Evolutionary conservation across 2,113 vertebrate species (phyloP), one percentile per base, ranked within the genome.

Genomic region (Barnardius zonarius): DNA sequence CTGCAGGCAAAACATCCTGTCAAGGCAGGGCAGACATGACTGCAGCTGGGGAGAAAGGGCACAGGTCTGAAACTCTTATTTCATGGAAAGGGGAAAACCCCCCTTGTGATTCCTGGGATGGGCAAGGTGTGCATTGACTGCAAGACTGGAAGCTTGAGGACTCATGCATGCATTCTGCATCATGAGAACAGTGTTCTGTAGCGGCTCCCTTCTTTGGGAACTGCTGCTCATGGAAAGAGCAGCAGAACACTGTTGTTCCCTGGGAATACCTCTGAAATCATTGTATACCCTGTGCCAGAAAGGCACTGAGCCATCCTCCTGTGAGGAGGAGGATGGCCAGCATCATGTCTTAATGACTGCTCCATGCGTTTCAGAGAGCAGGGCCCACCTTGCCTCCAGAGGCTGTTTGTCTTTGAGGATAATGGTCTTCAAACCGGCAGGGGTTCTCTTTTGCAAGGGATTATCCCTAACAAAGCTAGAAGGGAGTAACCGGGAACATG

Each of bases 351-450:
- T 54, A 59, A 49, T 64, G 62, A 74, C 11, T 1, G 2, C 46
- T 48, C 82, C 27, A 8, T 24, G 16, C 0, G 0, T 55, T 69
- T 77, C 2, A 4, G 61, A 77, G 35, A 48, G 35, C 1, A 0
- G 31, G 24, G 24, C n/a, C 35, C 30, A 23, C 23, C 46, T 54
- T 61, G 39, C 48, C 30, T 86, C 49, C 23, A 55, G 69, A 83
- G 14, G 44, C 55, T 77, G 30, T 63, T 79, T 63, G 63, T 44
- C 55, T 67, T 70, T 75, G 64, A 74, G 39, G 75, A 61, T 77
- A 83, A 74, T 39, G 51, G 30, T 83, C 37, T 70, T 81, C 69
- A 41, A 49, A 67, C 35, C 54, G 13, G 51, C 0, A 0, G 41
- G 23, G 46, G n/a, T 63, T 85, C 46, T 82, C 18, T 63, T 62